Evolutionary conservation across 2,113 vertebrate genomes (phyloP), one percentile per base, ranked within the genome.

Genomic region (Larimichthys crocea): DNA sequence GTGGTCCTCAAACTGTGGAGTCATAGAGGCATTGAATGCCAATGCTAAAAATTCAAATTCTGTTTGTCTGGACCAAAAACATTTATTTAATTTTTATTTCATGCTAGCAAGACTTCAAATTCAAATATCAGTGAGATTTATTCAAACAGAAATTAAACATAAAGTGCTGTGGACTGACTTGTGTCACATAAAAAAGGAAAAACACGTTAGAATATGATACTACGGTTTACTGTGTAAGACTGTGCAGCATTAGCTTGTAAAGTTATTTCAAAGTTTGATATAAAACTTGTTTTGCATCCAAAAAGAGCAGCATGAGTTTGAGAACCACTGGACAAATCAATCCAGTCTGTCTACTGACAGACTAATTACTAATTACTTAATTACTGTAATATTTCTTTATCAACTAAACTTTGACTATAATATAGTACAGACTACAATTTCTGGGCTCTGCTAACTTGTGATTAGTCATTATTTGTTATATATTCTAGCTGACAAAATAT

Each of bases 1-100:
- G 26, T 50, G 56, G 26, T 55, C 15, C 69, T 67, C 69, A 73
- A 60, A 67, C 31, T 60, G 46, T 40, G 17, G 35, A 2, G 61
- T n/a, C 26, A 44, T 1, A 9, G 29, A 26, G 24, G 20, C 26
- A 40, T 9, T 40, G 35, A 40, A 40, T 40, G 35, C 35, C 35
- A 40, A 8, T 40, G n/a, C 7, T 52, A 20, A 42, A 42, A 29
- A 74, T 22, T 69, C 26, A 26, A 65, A 48, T 64, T 35, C 6
- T 1, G 48, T 56, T 53, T 31, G 22, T 46, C 6, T 31, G 4
- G 35, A 55, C 31, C 1, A 16, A 31, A 22, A 42, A 44, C 19
- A 31, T 40, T 9, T 40, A 40, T 40, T 40, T 8, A 40, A 40
- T 40, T 40, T 40, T 40, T 40, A 8, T 40, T 40, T 40, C 35